A percentile compares a stretch with the other conserved stretches of the same genome.
These are phyloP conservation scores for Phacellophora camtschatica DNA, from an alignment of 30 jellyfish, hydroid and myxozoan genomes.

Conservation along the genomic window DNA sequence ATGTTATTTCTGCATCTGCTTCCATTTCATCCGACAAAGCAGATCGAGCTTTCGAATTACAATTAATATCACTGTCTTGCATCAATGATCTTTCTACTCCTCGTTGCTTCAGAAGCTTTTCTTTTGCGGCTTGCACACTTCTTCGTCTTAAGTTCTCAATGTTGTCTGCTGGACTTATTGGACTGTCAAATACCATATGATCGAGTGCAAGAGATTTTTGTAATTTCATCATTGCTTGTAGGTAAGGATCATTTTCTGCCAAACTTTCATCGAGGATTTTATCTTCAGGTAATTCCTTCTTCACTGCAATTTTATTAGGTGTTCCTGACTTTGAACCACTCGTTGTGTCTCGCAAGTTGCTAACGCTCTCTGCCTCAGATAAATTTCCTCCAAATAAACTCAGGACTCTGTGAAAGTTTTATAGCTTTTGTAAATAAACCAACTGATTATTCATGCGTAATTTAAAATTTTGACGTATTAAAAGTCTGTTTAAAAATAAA, in stretches of 20 bases:
- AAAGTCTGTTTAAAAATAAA: no score
- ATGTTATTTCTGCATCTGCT: neutral
- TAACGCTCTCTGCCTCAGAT: constrained; percentile 10
- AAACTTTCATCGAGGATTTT: neutral
- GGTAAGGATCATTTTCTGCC: constrained; percentile 27
- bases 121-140: constrained; percentile 6
- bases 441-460: no score
- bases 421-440: neutral
- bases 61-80: neutral
- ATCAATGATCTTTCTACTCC: neutral
- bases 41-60: neutral
- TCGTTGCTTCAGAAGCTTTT: neutral
- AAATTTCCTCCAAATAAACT: constrained; percentile 54
- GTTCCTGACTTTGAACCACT: no score
- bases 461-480: no score
- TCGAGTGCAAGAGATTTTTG: constrained; percentile 20
- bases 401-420: constrained; percentile 5
- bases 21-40: neutral
- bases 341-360: constrained; percentile 20
- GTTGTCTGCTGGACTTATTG: constrained; percentile 11
- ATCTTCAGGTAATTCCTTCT: no score
- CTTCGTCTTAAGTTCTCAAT: neutral
- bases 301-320: no score
- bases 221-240: constrained; percentile 16
- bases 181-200: neutral